Conservation (phyloP, 1,140 invertebrate species). For the Potamilus streckersoni region DNA sequence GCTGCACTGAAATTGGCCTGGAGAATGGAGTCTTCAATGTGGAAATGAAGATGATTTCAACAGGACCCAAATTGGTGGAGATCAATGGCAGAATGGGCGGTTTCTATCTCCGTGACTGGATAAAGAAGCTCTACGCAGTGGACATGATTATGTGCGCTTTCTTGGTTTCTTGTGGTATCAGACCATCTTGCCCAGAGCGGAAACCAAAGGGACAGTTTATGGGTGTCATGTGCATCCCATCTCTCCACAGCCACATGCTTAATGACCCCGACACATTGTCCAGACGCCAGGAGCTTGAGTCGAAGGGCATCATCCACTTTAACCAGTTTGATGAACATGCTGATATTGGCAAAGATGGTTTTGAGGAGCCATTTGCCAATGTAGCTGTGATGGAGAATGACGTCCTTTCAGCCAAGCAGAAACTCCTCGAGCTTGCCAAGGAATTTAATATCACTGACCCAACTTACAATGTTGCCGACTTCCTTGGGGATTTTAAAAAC, state of each 20-base stretch:
- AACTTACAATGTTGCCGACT: slow-evolving; percentile 30
- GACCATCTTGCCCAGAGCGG: slow-evolving; percentile 26
- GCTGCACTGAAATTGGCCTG: slow-evolving; percentile 47
- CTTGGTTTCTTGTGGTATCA: slow-evolving; percentile 37
- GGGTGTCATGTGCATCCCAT: slow-evolving; percentile 46
- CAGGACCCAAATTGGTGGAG: slow-evolving; percentile 49
- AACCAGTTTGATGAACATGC: slow-evolving; percentile 32
- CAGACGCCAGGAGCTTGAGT: slow-evolving; percentile 13
- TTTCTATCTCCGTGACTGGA: slow-evolving; percentile 50
- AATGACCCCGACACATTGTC: slow-evolving; percentile 6
- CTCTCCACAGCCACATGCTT: slow-evolving; percentile 29
- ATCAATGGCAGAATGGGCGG: slow-evolving; percentile 54
- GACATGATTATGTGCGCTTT: slow-evolving; percentile 41
- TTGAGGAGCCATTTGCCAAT: slow-evolving; percentile 38
- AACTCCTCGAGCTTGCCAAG: slow-evolving; percentile 33
- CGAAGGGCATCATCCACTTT: slow-evolving; percentile 13
- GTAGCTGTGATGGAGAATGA: slow-evolving; percentile 33
- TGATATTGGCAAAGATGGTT: not conserved
- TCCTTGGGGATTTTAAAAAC: slow-evolving; percentile 25
- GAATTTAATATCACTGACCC: slow-evolving; percentile 24
- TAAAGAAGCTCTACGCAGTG: slow-evolving; percentile 34
- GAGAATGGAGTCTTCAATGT: slow-evolving; percentile 49
- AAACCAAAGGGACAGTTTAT: slow-evolving; percentile 15
- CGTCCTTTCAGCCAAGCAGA: slow-evolving; percentile 14
- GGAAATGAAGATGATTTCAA: slow-evolving; percentile 46